Percentiles rank a stretch among this genome's conserved stretches.
Conservation (phyloP, 2,113 vertebrate genomes). For the Oncorhynchus kisutch region DNA sequence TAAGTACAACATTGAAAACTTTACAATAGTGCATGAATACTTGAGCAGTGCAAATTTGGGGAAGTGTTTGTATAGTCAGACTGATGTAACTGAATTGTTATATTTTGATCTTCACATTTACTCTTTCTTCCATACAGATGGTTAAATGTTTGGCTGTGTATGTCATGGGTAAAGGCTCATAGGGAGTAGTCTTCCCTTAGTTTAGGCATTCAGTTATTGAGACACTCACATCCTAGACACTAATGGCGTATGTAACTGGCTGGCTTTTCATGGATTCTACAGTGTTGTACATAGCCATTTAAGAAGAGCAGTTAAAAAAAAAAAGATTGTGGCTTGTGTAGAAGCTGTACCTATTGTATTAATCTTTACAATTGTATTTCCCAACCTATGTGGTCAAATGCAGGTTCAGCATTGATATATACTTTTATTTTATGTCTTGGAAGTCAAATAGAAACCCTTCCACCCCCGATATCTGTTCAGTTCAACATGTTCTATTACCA, state of each 20-base stretch:
- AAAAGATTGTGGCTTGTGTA: background rate
- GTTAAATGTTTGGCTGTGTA: background rate
- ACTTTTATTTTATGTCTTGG: background rate
- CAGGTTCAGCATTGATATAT: background rate
- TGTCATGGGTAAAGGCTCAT: background rate
- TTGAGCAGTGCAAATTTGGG: background rate
- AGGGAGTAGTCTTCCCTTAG: background rate
- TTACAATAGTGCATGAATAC: background rate
- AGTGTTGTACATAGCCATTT: background rate
- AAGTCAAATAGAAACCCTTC: background rate
- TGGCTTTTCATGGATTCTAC: background rate
- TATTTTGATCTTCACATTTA: background rate
- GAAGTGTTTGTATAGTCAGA: background rate
- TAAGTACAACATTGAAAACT: background rate
- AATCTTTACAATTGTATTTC: background rate
- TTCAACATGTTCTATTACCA: background rate
- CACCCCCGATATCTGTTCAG: background rate
- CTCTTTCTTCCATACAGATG: background rate
- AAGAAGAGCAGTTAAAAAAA: background rate
- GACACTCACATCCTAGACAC: background rate
- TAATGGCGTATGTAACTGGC: background rate
- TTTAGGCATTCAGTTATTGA: background rate
- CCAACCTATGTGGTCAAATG: background rate
- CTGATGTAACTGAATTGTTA: background rate
- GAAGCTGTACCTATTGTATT: background rate